These are phyloP conservation scores for Plectus sambesii DNA, from an alignment of 1,140 invertebrate species.

Conservation along the genomic window DNA sequence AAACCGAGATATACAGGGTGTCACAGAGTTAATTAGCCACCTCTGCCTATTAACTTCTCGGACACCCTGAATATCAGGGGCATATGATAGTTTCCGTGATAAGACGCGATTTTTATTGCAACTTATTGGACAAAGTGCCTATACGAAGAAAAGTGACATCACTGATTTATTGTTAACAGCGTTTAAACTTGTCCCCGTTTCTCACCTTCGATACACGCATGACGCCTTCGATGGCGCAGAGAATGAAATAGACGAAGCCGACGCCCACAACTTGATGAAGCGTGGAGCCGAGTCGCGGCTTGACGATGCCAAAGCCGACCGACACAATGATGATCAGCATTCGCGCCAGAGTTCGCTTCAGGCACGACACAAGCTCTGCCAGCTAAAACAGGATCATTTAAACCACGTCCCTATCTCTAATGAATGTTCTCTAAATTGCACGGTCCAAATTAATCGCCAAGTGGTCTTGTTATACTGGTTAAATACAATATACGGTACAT, in stretches of 20 bases:
- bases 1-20: conserved; percentile 7
- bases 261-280: conserved; percentile 71
- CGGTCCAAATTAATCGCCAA: conserved; percentile 30
- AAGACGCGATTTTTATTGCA: no score
- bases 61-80: no score
- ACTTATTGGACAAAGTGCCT: conserved; percentile 1
- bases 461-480: not conserved
- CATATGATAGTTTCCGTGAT: no score
- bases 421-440: conserved; percentile 58
- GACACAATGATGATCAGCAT: conserved; percentile 87
- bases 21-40: not conserved
- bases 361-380: conserved; percentile 75
- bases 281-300: conserved; percentile 73
- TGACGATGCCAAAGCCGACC: conserved; percentile 85
- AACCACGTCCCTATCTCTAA: no score
- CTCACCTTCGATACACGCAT: conserved; percentile 58
- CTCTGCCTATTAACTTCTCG: conserved; percentile 8
- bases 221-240: conserved; percentile 70
- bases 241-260: conserved; percentile 65
- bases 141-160: conserved; percentile 9
- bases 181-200: conserved; percentile 7
- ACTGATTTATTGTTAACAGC: conserved; percentile 13
- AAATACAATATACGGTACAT: conserved; percentile 8
- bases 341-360: conserved; percentile 73
- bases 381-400: no score